phyloP scores from a whole-genome alignment of 2,113 vertebrate genomes.

The Propithecus coquereli region DNA sequence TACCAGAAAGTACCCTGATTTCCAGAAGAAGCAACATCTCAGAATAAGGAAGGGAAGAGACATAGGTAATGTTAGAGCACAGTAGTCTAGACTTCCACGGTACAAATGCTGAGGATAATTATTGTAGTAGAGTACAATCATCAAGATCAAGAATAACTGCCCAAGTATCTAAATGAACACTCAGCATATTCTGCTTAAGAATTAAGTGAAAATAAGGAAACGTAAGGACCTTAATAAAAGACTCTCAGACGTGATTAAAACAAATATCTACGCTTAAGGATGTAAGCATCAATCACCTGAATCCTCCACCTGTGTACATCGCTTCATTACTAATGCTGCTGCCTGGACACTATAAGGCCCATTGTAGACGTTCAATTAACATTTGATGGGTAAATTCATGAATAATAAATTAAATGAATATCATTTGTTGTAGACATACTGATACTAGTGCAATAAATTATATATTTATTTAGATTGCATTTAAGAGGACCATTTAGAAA shows the following conservation, averaged over 20 bases:
- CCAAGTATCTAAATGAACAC: neutral
- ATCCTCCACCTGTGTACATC: neutral
- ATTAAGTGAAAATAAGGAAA: neutral
- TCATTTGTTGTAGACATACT: neutral
- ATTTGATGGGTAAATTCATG: neutral
- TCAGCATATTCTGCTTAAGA: neutral
- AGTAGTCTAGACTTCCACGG: neutral
- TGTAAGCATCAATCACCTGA: neutral
- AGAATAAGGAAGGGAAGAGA: neutral
- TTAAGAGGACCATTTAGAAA: constrained; percentile 25
- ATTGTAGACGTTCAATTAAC: neutral
- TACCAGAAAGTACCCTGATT: neutral
- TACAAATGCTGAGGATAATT: neutral
- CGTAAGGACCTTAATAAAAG: neutral
- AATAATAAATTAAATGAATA: neutral
- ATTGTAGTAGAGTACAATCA: neutral
- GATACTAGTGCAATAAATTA: neutral
- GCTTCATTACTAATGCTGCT: neutral
- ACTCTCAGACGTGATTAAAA: neutral
- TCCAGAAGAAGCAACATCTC: neutral
- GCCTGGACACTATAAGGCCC: neutral
- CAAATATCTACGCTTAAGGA: neutral
- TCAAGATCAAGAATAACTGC: neutral
- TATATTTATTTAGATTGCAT: neutral
- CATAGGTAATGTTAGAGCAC: neutral